phyloP scores from a whole-genome alignment of 2,113 vertebrate genomes.

The Fukomys damarensis region DNA sequence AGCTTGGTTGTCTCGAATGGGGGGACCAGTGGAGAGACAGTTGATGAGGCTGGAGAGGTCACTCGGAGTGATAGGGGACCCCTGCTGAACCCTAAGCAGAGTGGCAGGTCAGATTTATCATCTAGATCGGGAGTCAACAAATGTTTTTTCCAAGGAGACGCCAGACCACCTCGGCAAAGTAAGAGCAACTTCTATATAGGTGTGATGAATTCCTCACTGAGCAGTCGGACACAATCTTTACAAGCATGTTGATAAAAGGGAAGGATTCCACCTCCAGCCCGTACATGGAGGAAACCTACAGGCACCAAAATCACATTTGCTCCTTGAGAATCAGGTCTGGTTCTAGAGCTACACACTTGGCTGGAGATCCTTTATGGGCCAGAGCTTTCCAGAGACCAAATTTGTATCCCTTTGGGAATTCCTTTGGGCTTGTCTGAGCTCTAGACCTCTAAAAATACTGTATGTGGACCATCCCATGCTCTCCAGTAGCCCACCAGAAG shows the following conservation, averaged over 20 bases:
- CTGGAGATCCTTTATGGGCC: not conserved
- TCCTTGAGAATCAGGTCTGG: not conserved
- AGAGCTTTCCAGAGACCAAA: slow-evolving; percentile 49
- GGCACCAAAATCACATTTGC: not conserved
- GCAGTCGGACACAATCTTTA: not conserved
- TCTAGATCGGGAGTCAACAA: not conserved
- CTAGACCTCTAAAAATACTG: not conserved
- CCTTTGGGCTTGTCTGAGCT: not conserved
- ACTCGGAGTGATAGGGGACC: not conserved
- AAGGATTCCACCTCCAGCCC: not conserved
- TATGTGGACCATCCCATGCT: not conserved
- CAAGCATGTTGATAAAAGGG: not conserved
- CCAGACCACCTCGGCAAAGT: not conserved
- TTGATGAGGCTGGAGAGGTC: not conserved
- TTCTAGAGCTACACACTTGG: not conserved
- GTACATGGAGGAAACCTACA: not conserved
- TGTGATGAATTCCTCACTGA: not conserved
- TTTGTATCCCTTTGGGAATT: slow-evolving; percentile 43
- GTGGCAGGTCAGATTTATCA: not conserved
- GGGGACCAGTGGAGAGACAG: not conserved
- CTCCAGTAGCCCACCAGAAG: not conserved
- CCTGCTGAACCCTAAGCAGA: not conserved
- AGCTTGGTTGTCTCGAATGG: not conserved
- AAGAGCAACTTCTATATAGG: not conserved
- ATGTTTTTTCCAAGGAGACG: not conserved